Evolutionary conservation across 2,797 vertebrate genomes (phyloP), one percentile per base, ranked within the genome.

Genomic region (Parauchenoglanis punctatus): DNA sequence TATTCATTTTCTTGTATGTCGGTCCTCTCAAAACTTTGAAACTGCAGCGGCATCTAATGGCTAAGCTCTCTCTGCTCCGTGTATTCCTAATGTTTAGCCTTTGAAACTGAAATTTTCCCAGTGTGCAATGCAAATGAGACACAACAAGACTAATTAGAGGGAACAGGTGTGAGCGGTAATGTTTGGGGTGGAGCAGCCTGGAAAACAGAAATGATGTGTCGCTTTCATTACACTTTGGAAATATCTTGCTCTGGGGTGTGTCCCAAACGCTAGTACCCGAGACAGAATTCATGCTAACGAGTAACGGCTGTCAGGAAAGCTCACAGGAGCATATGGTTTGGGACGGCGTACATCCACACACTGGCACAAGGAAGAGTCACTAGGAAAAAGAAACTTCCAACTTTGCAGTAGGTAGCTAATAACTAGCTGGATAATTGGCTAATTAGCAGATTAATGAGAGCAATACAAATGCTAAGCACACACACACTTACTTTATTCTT

Each of bases 301-400:
- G 35, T 63, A 81, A n/a, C 12, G 58, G 6, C 58, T 81, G 78
- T 81, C 58, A n/a, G 40, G 35, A 17, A 61, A 63, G 58, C 58
- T 44, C 46, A n/a, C 23, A 61, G 58, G 23, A 81, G 78, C 78
- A 81, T 81, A 81, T 81, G 78, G 78, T n/a, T n/a, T n/a, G 78
- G 78, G 78, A 61, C 23, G 13, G 58, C 7, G 78, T 44, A 40
- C 31, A 61, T n/a, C 23, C 1, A 44, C 58, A n/a, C 78, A n/a
- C 56, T 25, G 58, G 58, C 35, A 63, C 78, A n/a, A 25, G 58
- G 58, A 63, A n/a, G 58, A 63, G 23, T 61, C n/a, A 25, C 35
- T 35, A n/a, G 58, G 35, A 63, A 15, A 17, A 63, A 44, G 2
- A 44, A 59, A 81, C 20, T 52, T 76, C 6, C 6, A n/a, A 44